A percentile compares a stretch with the other conserved stretches of the same genome.
Evolutionary conservation across 2,113 vertebrate species (phyloP).

Genomic region (Myrmecophaga tridactyla): DNA sequence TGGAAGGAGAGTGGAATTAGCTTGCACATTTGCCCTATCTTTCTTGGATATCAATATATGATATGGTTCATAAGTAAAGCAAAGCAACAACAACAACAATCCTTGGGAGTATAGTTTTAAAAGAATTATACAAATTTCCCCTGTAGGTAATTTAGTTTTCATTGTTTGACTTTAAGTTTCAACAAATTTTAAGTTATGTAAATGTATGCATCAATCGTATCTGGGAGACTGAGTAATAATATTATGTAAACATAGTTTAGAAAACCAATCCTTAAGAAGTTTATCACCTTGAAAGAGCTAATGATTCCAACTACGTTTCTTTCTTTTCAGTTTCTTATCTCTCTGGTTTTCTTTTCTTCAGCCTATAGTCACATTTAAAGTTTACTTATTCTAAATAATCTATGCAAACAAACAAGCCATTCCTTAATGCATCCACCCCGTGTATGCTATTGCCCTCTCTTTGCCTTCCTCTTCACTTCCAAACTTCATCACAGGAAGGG

Average conservation of each 20-base stretch:
- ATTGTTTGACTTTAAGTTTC: neutral
- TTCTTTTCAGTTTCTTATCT: neutral
- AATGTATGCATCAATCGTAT: neutral
- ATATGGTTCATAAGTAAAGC: neutral
- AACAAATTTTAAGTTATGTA: conserved; percentile 4
- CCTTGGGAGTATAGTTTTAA: neutral
- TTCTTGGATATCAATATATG: neutral
- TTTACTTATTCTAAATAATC: neutral
- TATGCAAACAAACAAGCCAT: neutral
- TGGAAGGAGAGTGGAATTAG: neutral
- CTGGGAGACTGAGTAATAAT: neutral
- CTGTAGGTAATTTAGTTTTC: neutral
- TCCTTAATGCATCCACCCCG: neutral
- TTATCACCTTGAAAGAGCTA: neutral
- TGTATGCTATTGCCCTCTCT: fast-evolving
- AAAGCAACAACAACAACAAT: neutral
- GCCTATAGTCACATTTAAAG: neutral
- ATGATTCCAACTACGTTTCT: neutral
- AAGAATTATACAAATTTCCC: neutral
- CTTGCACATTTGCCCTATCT: neutral
- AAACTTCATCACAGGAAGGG: neutral
- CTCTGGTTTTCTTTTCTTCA: neutral
- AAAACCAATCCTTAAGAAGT: neutral
- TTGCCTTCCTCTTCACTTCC: neutral
- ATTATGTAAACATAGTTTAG: neutral